Evolutionary conservation across 2,888 invertebrate species (phyloP), one percentile per base, ranked within the genome.

Genomic region (Suillia variegata): DNA sequence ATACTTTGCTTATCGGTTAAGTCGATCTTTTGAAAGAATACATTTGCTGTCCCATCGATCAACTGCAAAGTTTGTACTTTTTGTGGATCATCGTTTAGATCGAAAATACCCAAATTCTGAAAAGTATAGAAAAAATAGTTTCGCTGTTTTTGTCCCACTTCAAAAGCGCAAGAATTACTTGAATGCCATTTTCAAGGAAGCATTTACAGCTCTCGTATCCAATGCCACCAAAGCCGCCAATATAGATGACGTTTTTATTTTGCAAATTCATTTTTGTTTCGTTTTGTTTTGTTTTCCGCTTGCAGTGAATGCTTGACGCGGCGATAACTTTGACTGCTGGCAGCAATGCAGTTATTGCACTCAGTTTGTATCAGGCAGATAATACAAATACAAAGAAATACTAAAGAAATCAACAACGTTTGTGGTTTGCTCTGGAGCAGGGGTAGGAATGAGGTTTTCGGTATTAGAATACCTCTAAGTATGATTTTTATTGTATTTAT

Each of bases 151-250:
- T 26, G 15, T n/a, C 52, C 13, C n/a, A 12, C 13, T 17, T 1
- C 1, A 15, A 12, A 53, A 20, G 2, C 15, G 12, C 15, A 31
- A 54, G 1, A 47, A 42, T 48, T 33, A 63, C 63, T 8, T 55
- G 47, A 20, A 63, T 38, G 17, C 58, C 57, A 15, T 62, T 45
- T 2, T 48, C 33, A 13, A 66, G n/a, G 3, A 67, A 54, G 15
- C 49, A 47, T 49, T 62, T 58, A 20, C 59, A 62, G 54, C 61
- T 56, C 15, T 48, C 59, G 18, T 31, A 63, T 10, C 70, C 70
- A 18, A 73, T 70, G 26, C 70, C 73, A 5, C 71, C 69, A 51
- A 68, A 70, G 15, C 69, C 71, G 13, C 69, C 69, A 6, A 68
- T 61, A 60, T 65, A 68, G 8, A 68, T 58, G 1, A 68, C 63